A percentile compares a stretch with the other conserved stretches of the same genome.
phyloP scores from a whole-genome alignment of 2,888 invertebrate species.

The Seira musarum region DNA sequence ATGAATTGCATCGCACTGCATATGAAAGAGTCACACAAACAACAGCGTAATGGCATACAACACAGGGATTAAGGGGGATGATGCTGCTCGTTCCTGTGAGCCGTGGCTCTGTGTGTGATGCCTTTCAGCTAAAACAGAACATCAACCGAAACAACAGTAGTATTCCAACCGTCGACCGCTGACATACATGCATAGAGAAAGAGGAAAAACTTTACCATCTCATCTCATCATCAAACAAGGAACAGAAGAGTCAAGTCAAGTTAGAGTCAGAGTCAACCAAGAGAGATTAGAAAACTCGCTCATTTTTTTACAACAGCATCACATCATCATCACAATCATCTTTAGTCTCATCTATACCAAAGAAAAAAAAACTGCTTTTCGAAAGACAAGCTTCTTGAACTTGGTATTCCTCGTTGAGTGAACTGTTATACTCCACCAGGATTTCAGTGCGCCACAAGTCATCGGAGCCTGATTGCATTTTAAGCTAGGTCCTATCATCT shows the following conservation, averaged over 20 bases:
- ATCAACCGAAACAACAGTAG: conserved; percentile 58
- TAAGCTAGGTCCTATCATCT: background rate
- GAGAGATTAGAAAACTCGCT: conserved; percentile 4
- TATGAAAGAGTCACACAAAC: conserved; percentile 4
- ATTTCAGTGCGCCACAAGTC: background rate
- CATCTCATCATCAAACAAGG: background rate
- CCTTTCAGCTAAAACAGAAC: conserved; percentile 56
- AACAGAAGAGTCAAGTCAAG: too few species aligned
- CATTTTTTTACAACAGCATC: background rate
- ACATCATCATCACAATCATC: background rate
- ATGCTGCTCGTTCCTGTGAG: background rate
- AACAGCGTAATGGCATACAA: conserved; percentile 1
- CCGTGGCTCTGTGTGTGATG: conserved; percentile 13
- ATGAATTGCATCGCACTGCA: conserved; percentile 10
- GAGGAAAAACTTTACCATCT: background rate
- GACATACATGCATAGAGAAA: conserved; percentile 33
- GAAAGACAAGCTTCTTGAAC: conserved; percentile 41
- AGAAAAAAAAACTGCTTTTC: background rate
- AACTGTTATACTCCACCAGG: background rate
- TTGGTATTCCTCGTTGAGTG: conserved; percentile 26
- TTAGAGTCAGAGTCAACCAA: conserved; percentile 10
- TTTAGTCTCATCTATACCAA: conserved; percentile 5
- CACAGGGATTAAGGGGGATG: conserved; percentile 13
- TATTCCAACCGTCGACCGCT: conserved; percentile 58
- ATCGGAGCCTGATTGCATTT: background rate